phyloP scores from a whole-genome alignment of 1,140 invertebrate species.

The Ips typographus region DNA sequence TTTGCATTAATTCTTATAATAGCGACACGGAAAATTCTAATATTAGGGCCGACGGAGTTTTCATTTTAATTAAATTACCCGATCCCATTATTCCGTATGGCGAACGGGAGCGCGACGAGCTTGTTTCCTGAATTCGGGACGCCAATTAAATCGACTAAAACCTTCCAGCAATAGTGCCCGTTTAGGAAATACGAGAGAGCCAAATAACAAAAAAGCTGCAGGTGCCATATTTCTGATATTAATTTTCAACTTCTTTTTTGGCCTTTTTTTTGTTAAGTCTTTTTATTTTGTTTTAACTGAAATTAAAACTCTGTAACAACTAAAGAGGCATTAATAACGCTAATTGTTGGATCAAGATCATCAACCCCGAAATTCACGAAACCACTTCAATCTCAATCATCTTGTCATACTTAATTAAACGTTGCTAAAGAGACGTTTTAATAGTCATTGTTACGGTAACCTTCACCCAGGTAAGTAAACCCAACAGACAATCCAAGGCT shows the following conservation, averaged over 20 bases:
- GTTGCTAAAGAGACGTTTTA: conserved; percentile 5
- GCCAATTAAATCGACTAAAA: conserved; percentile 22
- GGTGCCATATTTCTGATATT: too few relatives aligned
- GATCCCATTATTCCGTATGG: conserved; percentile 24
- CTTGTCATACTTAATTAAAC: conserved; percentile 17
- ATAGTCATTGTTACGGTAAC: conserved; percentile 15
- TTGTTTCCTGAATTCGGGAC: conserved; percentile 29
- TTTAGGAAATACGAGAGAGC: background rate
- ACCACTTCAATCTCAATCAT: conserved; percentile 12
- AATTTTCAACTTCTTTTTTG: too few relatives aligned
- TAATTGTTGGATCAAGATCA: background rate
- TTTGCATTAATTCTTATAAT: conserved; percentile 26
- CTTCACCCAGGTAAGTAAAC: conserved; percentile 21
- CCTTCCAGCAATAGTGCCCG: conserved; percentile 19
- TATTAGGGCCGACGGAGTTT: conserved; percentile 25
- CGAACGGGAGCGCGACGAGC: conserved; percentile 5
- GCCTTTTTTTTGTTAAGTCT: too few relatives aligned
- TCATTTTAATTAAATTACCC: conserved; percentile 32
- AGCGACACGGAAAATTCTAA: conserved; percentile 29
- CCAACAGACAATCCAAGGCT: conserved; percentile 16
- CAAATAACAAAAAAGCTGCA: too few relatives aligned
- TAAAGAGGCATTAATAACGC: background rate
- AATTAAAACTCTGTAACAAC: too few relatives aligned
- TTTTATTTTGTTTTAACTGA: too few relatives aligned
- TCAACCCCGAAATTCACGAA: conserved; percentile 1